Conservation (phyloP, 2,113 vertebrate genomes). For the Andinoacara biseriatus region DNA sequence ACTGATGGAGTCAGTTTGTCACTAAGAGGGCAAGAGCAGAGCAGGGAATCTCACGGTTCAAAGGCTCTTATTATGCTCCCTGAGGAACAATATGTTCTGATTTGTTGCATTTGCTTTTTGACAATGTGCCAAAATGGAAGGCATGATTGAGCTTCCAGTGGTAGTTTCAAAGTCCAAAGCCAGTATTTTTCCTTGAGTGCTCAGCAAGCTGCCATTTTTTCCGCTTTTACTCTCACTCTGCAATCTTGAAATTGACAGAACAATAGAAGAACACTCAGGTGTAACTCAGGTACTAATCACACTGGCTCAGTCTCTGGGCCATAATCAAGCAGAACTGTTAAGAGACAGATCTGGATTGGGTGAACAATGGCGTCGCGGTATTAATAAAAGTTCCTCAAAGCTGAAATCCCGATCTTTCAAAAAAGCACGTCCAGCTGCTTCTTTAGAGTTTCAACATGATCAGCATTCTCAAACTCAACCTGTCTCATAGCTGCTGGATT, state of each 20-base stretch:
- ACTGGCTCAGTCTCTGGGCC: constrained; percentile 28
- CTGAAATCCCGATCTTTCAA: constrained; percentile 50
- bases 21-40: constrained; percentile 39
- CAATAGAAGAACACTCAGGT: constrained; percentile 56
- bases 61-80: constrained; percentile 59
- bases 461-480: constrained; percentile 30
- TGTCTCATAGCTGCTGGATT: constrained; percentile 48
- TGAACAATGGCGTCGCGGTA: constrained; percentile 29
- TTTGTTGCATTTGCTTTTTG: constrained; percentile 72
- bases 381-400: constrained; percentile 55
- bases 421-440: constrained; percentile 64
- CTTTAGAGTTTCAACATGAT: constrained; percentile 36
- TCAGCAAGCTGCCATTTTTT: constrained; percentile 51
- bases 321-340: constrained; percentile 47
- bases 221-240: constrained; percentile 33
- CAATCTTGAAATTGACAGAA: constrained; percentile 67
- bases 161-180: constrained; percentile 63
- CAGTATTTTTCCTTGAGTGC: constrained; percentile 59
- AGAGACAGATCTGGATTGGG: constrained; percentile 32
- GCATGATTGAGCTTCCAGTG: constrained; percentile 72
- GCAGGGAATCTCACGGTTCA: constrained; percentile 43
- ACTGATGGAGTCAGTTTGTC: constrained; percentile 53
- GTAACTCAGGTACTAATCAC: constrained; percentile 50
- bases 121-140: constrained; percentile 72
- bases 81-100: constrained; percentile 78